Percentiles rank a stretch among this genome's conserved stretches.
Evolutionary conservation across 2,113 vertebrate species (phyloP).

Genomic region (Pyxicephalus adspersus): DNA sequence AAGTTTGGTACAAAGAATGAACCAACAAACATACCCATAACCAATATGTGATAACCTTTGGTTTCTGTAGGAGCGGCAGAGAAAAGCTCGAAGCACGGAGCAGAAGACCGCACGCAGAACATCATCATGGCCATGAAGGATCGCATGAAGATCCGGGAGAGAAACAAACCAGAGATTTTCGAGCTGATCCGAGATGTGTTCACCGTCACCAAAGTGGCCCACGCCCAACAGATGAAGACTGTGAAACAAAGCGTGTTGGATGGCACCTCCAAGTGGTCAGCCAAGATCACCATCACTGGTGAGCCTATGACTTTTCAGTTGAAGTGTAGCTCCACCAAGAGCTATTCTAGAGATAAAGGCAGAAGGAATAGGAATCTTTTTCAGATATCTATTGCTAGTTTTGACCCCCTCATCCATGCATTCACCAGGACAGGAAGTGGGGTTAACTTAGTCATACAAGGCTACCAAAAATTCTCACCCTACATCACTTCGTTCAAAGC

Average conservation of each 20-base stretch:
- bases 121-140: constrained; percentile 99
- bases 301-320: constrained; percentile 41
- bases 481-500: too few species aligned
- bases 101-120: constrained; percentile 95
- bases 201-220: constrained; percentile 81
- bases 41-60: too few species aligned
- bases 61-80: constrained; percentile 86
- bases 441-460: too few species aligned
- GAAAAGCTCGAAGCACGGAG: constrained; percentile 96
- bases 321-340: too few species aligned
- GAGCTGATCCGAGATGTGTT: constrained; percentile 95
- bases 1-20: too few species aligned
- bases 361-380: too few species aligned
- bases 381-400: too few species aligned
- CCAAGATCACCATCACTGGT: constrained; percentile 98
- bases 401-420: too few species aligned
- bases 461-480: too few species aligned
- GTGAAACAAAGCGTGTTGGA: constrained; percentile 97
- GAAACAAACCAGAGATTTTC: constrained; percentile 98
- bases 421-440: too few species aligned
- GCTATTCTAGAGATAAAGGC: too few species aligned
- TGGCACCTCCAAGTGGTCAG: constrained; percentile 98
- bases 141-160: constrained; percentile 97
- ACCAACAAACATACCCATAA: too few species aligned
- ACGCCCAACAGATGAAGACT: constrained; percentile 95